Evolutionary conservation across 2,113 vertebrate species (phyloP), one percentile per base, ranked within the genome.

Genomic region (Oreochromis niloticus): DNA sequence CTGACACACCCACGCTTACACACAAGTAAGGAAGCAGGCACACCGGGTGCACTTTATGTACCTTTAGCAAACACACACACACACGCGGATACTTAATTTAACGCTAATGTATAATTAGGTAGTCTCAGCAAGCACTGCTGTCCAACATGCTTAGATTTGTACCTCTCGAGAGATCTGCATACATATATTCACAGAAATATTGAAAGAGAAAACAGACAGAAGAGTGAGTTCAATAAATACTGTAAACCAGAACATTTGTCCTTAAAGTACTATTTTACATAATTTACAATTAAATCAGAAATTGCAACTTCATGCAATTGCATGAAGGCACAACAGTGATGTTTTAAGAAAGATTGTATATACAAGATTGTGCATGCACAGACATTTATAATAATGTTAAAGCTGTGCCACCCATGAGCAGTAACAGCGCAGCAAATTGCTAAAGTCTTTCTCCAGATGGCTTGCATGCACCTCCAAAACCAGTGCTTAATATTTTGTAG

Each of bases 1-100:
- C 83, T 89, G 92, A 92, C 89, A 93, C 90, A 82, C 88, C 87
- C 91, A 88, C 78, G 79, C 85, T 87, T 55, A 83, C 79, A 94
- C 80, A 88, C 84, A 93, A 83, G 55, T 39, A 57, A 50, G 46
- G 54, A 54, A 50, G 50, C 87, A 61, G 84, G 68, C 73, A 84
- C 86, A 88, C 22, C 1, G 78, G 66, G 82, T 82, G 56, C 57
- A 61, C 84, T 71, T 59, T 63, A 43, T 87, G 84, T 71, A 87
- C 85, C 82, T 82, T 78, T 24, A 39, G 84, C 61, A 75, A 55
- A 86, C 68, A 86, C 59, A 87, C 61, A 85, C 82, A 83, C 43
- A 43, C 66, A 43, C 41, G 27, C 34, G 78, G 39, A 85, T 57
- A 87, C 80, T 81, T 90, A 83, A 93, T 92, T 92, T 88, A 56